A percentile compares a stretch with the other conserved stretches of the same genome.
phyloP scores from a whole-genome alignment of 2,113 vertebrate species.

The Pseudorasbora parva region DNA sequence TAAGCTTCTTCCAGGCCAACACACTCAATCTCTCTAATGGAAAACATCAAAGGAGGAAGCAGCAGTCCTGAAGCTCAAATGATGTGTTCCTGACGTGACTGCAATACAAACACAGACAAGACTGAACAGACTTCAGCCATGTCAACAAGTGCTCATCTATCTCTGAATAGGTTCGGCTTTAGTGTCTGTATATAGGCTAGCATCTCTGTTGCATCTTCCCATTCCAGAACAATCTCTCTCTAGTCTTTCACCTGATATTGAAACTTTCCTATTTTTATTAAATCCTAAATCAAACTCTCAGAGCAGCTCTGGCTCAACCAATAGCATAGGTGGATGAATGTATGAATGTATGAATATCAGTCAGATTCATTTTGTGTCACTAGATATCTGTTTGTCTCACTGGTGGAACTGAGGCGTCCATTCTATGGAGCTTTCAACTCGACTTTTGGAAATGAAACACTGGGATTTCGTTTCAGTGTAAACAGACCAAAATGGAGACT shows the following conservation, averaged over 20 bases:
- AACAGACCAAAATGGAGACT: too few species aligned
- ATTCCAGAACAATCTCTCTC: neutral
- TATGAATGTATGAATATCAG: too few species aligned
- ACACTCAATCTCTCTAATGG: slow-evolving; percentile 24
- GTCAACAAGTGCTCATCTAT: slow-evolving; percentile 42
- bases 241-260: neutral
- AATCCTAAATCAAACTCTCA: neutral
- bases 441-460: too few species aligned
- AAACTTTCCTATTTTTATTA: neutral
- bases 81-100: slow-evolving; percentile 46
- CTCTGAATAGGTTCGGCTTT: neutral
- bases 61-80: slow-evolving; percentile 44
- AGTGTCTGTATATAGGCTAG: neutral
- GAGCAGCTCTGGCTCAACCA: neutral
- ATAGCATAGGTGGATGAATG: too few species aligned
- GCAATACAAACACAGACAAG: slow-evolving; percentile 46
- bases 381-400: neutral
- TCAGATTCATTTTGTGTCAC: too few species aligned
- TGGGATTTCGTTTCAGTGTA: too few species aligned
- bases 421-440: too few species aligned
- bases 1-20: slow-evolving; percentile 38
- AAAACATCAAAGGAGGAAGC: slow-evolving; percentile 45
- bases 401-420: neutral
- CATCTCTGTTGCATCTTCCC: neutral
- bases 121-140: slow-evolving; percentile 32